A percentile compares a stretch with the other conserved stretches of the same genome.
Conservation (phyloP, 1,140 invertebrate species). For the Elysia chlorotica region DNA sequence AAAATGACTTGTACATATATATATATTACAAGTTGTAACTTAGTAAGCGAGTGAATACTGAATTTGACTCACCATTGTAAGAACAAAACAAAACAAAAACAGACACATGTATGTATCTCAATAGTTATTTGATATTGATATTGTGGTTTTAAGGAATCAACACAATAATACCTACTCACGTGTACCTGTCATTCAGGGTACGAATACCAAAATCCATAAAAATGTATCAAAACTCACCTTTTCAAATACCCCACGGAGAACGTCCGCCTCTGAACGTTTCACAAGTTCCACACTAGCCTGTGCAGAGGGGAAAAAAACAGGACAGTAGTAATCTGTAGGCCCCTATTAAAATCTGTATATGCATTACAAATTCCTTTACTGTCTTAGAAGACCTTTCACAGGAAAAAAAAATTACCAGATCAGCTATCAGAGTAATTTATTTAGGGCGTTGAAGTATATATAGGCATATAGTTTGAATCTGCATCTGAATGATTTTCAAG, state of each 20-base stretch:
- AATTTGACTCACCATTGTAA: not conserved
- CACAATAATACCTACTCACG: not conserved
- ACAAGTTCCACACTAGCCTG: conserved; percentile 40
- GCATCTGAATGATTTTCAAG: too few relatives aligned
- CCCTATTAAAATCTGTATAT: not conserved
- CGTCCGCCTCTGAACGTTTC: conserved; percentile 78
- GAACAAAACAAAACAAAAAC: not conserved
- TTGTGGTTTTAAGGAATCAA: conserved; percentile 1
- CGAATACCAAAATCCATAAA: too few relatives aligned
- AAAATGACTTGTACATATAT: too few relatives aligned
- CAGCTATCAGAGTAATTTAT: too few relatives aligned
- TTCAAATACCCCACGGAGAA: conserved; percentile 83
- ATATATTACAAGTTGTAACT: too few relatives aligned
- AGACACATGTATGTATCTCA: not conserved
- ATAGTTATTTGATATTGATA: not conserved
- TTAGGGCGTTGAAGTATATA: too few relatives aligned
- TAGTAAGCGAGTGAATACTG: too few relatives aligned
- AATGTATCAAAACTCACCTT: conserved; percentile 36
- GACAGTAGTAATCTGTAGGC: not conserved
- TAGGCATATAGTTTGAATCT: too few relatives aligned
- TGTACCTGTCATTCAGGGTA: too few relatives aligned
- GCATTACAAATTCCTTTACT: not conserved
- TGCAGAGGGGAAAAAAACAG: not conserved
- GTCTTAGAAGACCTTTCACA: not conserved
- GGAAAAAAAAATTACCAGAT: too few relatives aligned